Conservation (phyloP, 1,140 invertebrate species). For the Dinoponera quadriceps region DNA sequence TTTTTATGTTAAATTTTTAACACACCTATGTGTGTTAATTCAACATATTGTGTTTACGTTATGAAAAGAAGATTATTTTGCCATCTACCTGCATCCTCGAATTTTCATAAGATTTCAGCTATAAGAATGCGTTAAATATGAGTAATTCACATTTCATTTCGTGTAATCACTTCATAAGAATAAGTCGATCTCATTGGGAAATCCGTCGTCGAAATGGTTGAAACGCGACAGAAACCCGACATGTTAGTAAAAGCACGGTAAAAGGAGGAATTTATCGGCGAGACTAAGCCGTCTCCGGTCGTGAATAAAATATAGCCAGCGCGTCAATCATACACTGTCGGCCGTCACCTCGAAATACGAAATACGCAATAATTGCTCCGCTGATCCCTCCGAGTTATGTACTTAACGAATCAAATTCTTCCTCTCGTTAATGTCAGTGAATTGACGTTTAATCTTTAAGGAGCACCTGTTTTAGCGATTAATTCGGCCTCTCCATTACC, state of each 20-base stretch:
- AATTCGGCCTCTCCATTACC: conserved; percentile 65
- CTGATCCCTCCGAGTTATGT: conserved; percentile 42
- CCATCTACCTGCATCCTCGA: no score
- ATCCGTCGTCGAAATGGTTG: neutral
- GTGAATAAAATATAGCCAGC: conserved; percentile 67
- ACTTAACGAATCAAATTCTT: conserved; percentile 69
- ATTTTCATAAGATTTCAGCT: no score
- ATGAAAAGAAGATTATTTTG: no score
- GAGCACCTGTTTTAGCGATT: conserved; percentile 51
- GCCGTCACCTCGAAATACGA: conserved; percentile 61
- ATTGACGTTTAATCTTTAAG: conserved; percentile 51
- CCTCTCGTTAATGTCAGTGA: conserved; percentile 28
- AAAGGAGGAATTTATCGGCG: neutral
- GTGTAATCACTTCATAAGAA: neutral
- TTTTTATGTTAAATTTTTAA: no score
- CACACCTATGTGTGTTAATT: no score
- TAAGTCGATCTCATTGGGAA: neutral
- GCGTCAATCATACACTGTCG: conserved; percentile 55
- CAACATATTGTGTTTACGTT: no score
- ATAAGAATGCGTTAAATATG: neutral
- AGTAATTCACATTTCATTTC: neutral
- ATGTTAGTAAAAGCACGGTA: conserved; percentile 24
- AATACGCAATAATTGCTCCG: conserved; percentile 63
- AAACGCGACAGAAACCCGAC: neutral
- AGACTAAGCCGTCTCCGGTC: neutral